Conservation (phyloP, 2,888 invertebrate species). For the Ramazzottius varieornatus region DNA sequence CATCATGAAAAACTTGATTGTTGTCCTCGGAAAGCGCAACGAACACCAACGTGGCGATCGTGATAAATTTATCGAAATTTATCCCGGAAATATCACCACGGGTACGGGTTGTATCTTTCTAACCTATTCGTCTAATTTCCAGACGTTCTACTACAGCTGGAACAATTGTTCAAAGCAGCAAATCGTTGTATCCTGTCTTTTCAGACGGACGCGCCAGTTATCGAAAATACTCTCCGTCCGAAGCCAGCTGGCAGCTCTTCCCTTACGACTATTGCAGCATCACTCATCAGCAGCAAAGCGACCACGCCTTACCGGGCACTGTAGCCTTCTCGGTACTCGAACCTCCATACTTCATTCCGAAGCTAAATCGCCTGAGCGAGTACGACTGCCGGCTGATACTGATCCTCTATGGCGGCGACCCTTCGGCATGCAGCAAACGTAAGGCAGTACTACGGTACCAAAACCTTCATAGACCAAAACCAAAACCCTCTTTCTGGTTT, state of each 20-base stretch:
- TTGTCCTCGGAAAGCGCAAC: background rate
- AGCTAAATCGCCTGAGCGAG: background rate
- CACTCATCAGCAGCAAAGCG: background rate
- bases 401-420: background rate
- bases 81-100: background rate
- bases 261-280: conserved; percentile 2
- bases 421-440: background rate
- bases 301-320: background rate
- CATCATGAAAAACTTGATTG: background rate
- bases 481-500: too few species aligned
- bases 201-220: background rate
- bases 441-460: background rate
- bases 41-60: conserved; percentile 2
- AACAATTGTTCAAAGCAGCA: too few species aligned
- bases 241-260: background rate
- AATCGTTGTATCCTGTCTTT: background rate
- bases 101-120: too few species aligned
- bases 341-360: background rate
- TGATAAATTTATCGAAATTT: background rate
- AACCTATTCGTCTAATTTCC: too few species aligned
- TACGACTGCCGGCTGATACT: background rate
- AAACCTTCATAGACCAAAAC: background rate
- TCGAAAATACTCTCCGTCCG: background rate
- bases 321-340: background rate
- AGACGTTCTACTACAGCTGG: too few species aligned